These are phyloP conservation scores for Anorthoa munda DNA, from an alignment of 2,888 invertebrate species.

Conservation along the genomic window DNA sequence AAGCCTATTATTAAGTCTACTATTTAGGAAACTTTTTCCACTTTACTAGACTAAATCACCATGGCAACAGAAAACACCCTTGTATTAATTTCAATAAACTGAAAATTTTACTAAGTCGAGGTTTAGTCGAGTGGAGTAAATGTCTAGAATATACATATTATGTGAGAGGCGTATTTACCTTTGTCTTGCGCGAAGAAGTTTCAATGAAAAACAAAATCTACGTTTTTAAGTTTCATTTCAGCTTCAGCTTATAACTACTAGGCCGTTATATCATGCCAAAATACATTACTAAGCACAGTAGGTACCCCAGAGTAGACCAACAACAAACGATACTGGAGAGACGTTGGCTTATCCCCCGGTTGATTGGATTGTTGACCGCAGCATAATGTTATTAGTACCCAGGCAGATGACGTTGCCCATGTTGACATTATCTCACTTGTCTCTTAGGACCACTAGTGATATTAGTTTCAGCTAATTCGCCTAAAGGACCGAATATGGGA, in stretches of 20 bases:
- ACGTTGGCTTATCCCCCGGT: slow-evolving; percentile 42
- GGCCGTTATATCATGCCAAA: slow-evolving; percentile 16
- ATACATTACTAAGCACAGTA: slow-evolving; percentile 13
- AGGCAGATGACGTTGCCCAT: slow-evolving; percentile 32
- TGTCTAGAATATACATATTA: no score
- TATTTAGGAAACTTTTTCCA: no score
- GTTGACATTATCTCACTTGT: slow-evolving; percentile 30
- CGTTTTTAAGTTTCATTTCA: neutral
- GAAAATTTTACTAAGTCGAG: no score
- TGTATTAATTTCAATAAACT: no score
- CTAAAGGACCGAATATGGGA: slow-evolving; percentile 13
- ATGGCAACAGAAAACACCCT: no score
- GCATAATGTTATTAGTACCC: slow-evolving; percentile 54
- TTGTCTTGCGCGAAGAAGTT: no score
- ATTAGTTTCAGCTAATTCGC: slow-evolving; percentile 28
- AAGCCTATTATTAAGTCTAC: no score
- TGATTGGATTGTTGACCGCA: slow-evolving; percentile 59
- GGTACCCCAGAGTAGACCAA: neutral
- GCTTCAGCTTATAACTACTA: neutral
- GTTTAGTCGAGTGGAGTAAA: no score
- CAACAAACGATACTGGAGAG: slow-evolving; percentile 41
- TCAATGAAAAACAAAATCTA: neutral
- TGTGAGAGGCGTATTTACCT: no score
- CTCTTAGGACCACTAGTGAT: slow-evolving; percentile 37
- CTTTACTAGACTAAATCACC: no score